These are phyloP conservation scores for Hylyphantes graminicola DNA, from an alignment of 1,140 invertebrate species.

Conservation along the genomic window DNA sequence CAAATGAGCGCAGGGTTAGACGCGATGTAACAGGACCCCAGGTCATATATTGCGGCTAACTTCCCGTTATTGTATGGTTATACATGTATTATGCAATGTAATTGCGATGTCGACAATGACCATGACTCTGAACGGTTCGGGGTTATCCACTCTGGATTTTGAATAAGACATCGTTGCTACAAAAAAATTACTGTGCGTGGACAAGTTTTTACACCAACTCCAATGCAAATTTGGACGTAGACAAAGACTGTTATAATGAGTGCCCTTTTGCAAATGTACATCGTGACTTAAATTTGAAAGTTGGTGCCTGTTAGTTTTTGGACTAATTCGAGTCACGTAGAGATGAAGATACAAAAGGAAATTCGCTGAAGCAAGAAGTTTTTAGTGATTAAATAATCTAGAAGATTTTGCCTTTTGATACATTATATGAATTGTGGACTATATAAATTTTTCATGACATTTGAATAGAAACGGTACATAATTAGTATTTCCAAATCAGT, in stretches of 20 bases:
- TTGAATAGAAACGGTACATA: too few species aligned
- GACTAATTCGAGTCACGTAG: too few species aligned
- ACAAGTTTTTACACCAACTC: neutral
- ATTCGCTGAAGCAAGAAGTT: too few species aligned
- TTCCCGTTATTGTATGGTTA: slow-evolving; percentile 43
- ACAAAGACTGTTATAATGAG: slow-evolving; percentile 3
- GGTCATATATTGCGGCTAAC: slow-evolving; percentile 7
- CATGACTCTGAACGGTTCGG: slow-evolving; percentile 15
- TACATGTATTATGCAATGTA: neutral
- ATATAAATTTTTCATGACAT: too few species aligned
- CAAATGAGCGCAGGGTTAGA: slow-evolving; percentile 3
- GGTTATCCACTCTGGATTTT: slow-evolving; percentile 44
- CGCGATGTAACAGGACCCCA: neutral
- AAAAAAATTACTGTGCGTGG: slow-evolving; percentile 5
- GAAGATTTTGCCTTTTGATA: too few species aligned
- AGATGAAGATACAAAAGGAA: too few species aligned
- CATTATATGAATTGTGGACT: too few species aligned
- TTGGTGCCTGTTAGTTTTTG: neutral
- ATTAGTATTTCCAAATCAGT: too few species aligned
- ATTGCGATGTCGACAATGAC: slow-evolving; percentile 16
- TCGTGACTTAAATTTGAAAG: slow-evolving; percentile 1
- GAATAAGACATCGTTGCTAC: neutral
- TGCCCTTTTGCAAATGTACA: neutral
- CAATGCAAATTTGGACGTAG: neutral
- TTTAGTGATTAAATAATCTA: too few species aligned